These are phyloP conservation scores for Ciconia nigra DNA, from an alignment of 2,797 vertebrate species.

Conservation along the genomic window DNA sequence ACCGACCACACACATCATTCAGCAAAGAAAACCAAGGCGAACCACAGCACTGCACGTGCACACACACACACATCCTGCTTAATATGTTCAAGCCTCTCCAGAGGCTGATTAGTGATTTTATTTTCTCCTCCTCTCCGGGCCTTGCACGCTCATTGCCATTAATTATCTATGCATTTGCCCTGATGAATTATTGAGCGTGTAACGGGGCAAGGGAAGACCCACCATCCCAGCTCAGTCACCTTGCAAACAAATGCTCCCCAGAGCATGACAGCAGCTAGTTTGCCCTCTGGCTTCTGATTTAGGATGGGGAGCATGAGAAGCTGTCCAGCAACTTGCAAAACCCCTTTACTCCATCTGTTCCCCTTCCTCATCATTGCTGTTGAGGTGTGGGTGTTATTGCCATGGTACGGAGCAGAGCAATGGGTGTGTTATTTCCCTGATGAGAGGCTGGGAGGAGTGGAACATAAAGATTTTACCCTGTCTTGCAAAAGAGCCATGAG, in stretches of 20 bases:
- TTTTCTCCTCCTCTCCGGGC: conserved; percentile 12
- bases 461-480: neutral
- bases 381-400: neutral
- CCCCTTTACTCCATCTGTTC: neutral
- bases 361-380: neutral
- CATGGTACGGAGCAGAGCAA: neutral
- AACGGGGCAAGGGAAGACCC: neutral
- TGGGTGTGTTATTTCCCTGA: neutral
- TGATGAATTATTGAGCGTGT: conserved; percentile 47
- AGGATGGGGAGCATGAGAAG: neutral
- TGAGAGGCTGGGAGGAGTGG: neutral
- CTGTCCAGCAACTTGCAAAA: neutral
- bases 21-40: neutral
- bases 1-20: neutral
- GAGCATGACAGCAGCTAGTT: neutral
- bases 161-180: conserved; percentile 34
- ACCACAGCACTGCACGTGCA: neutral
- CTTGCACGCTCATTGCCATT: neutral
- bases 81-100: neutral
- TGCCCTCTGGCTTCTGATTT: neutral
- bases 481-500: neutral
- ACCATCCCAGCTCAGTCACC: neutral
- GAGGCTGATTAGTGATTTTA: conserved; percentile 22
- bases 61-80: neutral
- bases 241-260: neutral